Evolutionary conservation across 2,113 vertebrate species (phyloP).

Genomic region (Sorex fumeus): DNA sequence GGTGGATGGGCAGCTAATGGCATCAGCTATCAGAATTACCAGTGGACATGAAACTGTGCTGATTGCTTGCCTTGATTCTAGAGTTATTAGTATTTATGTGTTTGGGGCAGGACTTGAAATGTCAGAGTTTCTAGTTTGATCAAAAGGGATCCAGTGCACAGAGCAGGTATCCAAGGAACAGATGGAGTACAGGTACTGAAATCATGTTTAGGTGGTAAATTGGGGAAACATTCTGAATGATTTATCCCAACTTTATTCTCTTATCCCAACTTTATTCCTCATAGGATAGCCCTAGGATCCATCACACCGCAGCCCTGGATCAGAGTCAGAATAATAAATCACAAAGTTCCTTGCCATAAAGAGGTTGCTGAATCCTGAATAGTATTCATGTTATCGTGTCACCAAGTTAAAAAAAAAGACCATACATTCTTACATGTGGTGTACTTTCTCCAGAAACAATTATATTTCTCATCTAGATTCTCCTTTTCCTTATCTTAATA

Average conservation of each 20-base stretch:
- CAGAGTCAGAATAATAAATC: conserved; percentile 75
- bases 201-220: conserved; percentile 53
- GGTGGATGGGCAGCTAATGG: background rate
- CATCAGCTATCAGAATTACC: background rate
- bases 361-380: conserved; percentile 70
- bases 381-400: conserved; percentile 73
- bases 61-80: background rate
- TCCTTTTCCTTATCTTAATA: conserved; percentile 68
- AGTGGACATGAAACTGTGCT: background rate
- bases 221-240: conserved; percentile 58
- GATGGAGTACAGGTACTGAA: conserved; percentile 52
- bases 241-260: conserved; percentile 70
- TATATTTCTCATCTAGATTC: conserved; percentile 50
- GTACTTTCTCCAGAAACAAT: conserved; percentile 74
- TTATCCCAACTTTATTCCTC: conserved; percentile 48
- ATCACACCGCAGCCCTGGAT: background rate
- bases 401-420: conserved; percentile 47
- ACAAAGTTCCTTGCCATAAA: conserved; percentile 64
- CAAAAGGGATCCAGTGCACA: background rate
- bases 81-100: background rate
- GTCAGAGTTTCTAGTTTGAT: background rate
- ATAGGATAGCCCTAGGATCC: conserved; percentile 48
- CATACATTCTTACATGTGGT: conserved; percentile 46
- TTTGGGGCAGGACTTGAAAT: conserved; percentile 11
- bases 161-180: background rate